Conservation (phyloP, 2,797 vertebrate species). For the Gadopsis marmoratus region DNA sequence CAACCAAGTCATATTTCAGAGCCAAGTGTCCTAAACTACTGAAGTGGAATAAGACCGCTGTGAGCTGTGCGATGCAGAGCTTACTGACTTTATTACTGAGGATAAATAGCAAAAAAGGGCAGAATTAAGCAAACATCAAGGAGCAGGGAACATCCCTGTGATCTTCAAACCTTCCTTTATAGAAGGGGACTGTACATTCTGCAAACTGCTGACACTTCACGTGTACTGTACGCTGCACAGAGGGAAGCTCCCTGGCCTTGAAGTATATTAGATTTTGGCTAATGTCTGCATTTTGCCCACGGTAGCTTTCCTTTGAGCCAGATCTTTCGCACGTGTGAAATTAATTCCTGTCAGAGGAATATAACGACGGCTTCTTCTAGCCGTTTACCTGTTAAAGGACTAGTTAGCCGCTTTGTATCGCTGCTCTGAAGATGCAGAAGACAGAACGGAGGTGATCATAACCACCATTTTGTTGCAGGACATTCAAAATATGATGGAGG, state of each 20-base stretch:
- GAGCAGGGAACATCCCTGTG: slow-evolving; percentile 52
- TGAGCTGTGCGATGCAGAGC: slow-evolving; percentile 15
- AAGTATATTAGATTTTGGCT: slow-evolving; percentile 23
- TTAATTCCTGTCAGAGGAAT: slow-evolving; percentile 7
- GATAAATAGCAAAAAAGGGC: slow-evolving; percentile 7
- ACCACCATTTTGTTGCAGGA: slow-evolving; percentile 29
- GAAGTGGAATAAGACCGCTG: slow-evolving; percentile 24
- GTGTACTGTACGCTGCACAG: slow-evolving; percentile 29
- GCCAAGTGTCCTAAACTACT: slow-evolving; percentile 22
- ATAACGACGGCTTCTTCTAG: slow-evolving; percentile 1
- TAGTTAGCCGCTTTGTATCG: slow-evolving; percentile 27
- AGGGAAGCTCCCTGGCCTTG: slow-evolving; percentile 19
- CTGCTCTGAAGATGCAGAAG: slow-evolving; percentile 5
- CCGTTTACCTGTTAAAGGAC: slow-evolving; percentile 19
- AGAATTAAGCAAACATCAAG: slow-evolving; percentile 69
- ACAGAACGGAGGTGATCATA: slow-evolving; percentile 18
- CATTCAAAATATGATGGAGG: slow-evolving; percentile 21
- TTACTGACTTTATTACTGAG: slow-evolving; percentile 38
- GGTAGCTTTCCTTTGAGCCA: slow-evolving; percentile 15
- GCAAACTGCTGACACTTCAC: slow-evolving; percentile 71
- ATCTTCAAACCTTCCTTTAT: slow-evolving; percentile 62
- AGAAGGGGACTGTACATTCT: slow-evolving; percentile 51
- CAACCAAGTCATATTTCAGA: slow-evolving; percentile 17
- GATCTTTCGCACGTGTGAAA: slow-evolving; percentile 19
- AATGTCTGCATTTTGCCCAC: slow-evolving; percentile 25